Evolutionary conservation across 2,113 vertebrate species (phyloP).

Genomic region (Cyanoderma ruficeps): DNA sequence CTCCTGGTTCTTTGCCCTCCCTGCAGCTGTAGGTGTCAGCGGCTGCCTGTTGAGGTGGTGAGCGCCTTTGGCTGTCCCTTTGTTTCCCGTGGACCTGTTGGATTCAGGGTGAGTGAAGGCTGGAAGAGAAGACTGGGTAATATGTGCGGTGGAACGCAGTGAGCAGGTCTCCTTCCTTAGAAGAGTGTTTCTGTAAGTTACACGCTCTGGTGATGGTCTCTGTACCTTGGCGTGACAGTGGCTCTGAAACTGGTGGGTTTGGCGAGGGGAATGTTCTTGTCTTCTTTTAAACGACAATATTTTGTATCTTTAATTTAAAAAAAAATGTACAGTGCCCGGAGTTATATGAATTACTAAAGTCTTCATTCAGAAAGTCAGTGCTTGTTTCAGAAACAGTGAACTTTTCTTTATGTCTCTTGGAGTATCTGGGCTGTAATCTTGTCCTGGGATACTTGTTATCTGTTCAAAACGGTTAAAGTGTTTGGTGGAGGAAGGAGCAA

Average conservation of each 20-base stretch:
- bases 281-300: neutral
- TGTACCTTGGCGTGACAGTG: neutral
- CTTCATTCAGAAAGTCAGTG: neutral
- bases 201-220: neutral
- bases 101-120: rapidly evolving
- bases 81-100: neutral
- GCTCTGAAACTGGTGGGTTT: neutral
- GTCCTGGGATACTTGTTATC: neutral
- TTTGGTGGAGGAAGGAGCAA: neutral
- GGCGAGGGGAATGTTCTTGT: neutral
- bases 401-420: neutral
- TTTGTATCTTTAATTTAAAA: neutral
- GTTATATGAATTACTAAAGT: rapidly evolving
- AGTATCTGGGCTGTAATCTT: neutral
- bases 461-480: neutral
- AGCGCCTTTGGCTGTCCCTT: neutral
- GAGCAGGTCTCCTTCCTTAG: neutral
- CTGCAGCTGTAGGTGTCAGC: rapidly evolving
- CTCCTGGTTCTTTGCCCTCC: neutral
- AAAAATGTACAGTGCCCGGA: neutral
- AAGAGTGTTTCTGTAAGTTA: neutral
- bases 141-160: rapidly evolving
- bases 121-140: neutral
- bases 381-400: neutral
- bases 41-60: rapidly evolving